Evolutionary conservation across 2,113 vertebrate species (phyloP).

Genomic region (Gnathonemus longibarbis): DNA sequence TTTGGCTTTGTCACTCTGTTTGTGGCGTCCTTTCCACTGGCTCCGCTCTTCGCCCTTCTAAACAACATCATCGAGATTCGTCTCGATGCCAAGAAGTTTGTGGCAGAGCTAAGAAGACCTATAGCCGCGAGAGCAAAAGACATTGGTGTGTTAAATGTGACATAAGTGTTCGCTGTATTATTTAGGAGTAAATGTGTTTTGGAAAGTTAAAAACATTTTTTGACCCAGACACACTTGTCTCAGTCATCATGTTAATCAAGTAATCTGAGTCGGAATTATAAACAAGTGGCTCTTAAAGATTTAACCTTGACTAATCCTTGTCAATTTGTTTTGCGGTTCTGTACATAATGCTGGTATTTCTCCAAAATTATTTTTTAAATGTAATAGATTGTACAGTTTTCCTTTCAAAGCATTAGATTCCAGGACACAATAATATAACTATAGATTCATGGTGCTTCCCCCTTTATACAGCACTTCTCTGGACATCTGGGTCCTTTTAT

Average conservation of each 20-base stretch:
- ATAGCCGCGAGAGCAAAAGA: conserved; percentile 93
- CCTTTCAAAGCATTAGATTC: neutral
- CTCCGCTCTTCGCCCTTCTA: conserved; percentile 88
- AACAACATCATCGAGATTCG: conserved; percentile 99
- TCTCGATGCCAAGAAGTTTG: conserved; percentile 93
- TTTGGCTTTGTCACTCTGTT: conserved; percentile 98
- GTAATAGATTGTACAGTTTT: neutral
- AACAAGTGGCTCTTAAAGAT: neutral
- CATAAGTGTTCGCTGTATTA: neutral
- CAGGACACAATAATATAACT: neutral
- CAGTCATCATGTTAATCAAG: neutral
- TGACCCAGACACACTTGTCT: neutral
- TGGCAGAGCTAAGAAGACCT: conserved; percentile 83
- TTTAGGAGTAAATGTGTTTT: neutral
- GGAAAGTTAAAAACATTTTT: neutral
- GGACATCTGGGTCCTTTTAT: neutral
- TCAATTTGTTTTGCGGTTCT: neutral
- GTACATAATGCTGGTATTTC: neutral
- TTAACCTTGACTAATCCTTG: neutral
- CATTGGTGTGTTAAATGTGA: conserved; percentile 67
- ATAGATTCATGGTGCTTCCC: neutral
- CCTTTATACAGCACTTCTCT: neutral
- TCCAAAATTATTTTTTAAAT: neutral
- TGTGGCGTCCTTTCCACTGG: conserved; percentile 92
- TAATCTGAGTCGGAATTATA: neutral